A percentile compares a stretch with the other conserved stretches of the same genome.
These are phyloP conservation scores for Dromococcyx pavoninus DNA, from an alignment of 2,797 vertebrate genomes.

Conservation along the genomic window DNA sequence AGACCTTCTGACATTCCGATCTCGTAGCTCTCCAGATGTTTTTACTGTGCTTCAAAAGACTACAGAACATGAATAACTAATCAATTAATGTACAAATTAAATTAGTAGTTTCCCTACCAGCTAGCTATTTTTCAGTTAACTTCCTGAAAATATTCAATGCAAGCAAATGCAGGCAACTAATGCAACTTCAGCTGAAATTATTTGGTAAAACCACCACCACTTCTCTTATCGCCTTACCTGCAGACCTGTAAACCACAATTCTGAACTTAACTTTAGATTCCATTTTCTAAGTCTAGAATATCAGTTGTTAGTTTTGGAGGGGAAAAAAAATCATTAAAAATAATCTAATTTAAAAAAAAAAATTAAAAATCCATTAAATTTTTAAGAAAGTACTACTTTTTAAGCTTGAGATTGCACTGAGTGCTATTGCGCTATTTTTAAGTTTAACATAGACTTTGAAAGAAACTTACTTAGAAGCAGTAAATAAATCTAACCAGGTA, in stretches of 20 bases:
- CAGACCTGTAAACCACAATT: neutral
- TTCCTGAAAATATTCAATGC: neutral
- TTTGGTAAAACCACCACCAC: neutral
- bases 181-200: neutral
- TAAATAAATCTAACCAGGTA: neutral
- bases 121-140: neutral
- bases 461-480: neutral
- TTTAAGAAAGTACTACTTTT: neutral
- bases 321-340: neutral
- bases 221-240: neutral
- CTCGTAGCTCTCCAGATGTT: neutral
- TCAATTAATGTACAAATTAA: neutral
- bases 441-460: neutral
- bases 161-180: neutral
- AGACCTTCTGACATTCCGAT: neutral
- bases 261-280: neutral
- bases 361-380: neutral
- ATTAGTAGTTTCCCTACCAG: neutral
- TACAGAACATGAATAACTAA: neutral
- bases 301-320: neutral
- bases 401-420: neutral
- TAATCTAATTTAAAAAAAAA: too few species aligned
- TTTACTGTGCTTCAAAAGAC: neutral
- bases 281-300: neutral
- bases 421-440: neutral